Conservation (phyloP, 2,888 invertebrate genomes). For the Pyralis farinalis region DNA sequence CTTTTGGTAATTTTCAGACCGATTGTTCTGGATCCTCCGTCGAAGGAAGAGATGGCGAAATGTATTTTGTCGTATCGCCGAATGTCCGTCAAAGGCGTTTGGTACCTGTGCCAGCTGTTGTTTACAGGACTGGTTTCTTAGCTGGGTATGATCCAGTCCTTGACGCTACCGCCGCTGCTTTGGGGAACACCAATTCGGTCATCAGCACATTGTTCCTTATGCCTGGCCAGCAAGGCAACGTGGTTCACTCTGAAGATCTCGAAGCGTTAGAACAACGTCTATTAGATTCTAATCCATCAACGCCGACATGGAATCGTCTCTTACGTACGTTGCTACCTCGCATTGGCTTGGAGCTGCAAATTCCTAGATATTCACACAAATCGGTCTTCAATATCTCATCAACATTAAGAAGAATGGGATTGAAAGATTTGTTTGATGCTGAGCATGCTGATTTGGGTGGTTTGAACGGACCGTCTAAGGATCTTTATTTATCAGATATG, state of each 20-base stretch:
- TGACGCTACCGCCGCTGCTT: slow-evolving; percentile 91
- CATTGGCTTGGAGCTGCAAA: slow-evolving; percentile 89
- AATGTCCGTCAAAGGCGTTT: slow-evolving; percentile 89
- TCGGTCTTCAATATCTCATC: slow-evolving; percentile 91
- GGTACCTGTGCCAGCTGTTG: slow-evolving; percentile 91
- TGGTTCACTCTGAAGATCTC: slow-evolving; percentile 89
- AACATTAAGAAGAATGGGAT: slow-evolving; percentile 89
- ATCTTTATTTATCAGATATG: slow-evolving; percentile 91
- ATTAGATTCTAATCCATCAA: slow-evolving; percentile 83
- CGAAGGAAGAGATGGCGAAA: slow-evolving; percentile 90
- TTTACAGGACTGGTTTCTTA: slow-evolving; percentile 87
- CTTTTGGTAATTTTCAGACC: slow-evolving; percentile 79
- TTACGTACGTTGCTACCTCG: slow-evolving; percentile 88
- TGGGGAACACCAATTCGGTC: slow-evolving; percentile 86
- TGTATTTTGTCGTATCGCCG: slow-evolving; percentile 92
- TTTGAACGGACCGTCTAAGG: slow-evolving; percentile 89
- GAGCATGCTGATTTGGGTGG: slow-evolving; percentile 91
- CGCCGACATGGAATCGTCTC: slow-evolving; percentile 87
- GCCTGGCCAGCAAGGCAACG: slow-evolving; percentile 92
- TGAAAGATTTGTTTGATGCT: slow-evolving; percentile 88
- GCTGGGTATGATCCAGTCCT: slow-evolving; percentile 92
- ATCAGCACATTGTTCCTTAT: slow-evolving; percentile 91
- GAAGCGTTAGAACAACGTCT: slow-evolving; percentile 87
- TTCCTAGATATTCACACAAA: slow-evolving; percentile 91
- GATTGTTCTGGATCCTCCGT: slow-evolving; percentile 88